Evolutionary conservation across 2,113 vertebrate species (phyloP).

Genomic region (Fregata magnificens): DNA sequence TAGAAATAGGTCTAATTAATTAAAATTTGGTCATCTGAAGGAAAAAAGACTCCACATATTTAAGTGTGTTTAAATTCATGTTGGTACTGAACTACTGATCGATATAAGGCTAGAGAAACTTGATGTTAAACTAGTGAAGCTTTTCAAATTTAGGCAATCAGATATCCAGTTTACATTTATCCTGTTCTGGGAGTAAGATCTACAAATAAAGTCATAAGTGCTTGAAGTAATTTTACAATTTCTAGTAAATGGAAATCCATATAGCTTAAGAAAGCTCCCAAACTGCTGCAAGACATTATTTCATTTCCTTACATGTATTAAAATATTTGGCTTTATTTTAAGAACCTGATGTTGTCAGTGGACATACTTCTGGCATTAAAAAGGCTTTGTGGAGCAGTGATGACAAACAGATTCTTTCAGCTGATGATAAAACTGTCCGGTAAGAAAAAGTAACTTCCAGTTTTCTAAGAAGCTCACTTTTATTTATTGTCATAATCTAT

Average conservation of each 20-base stretch:
- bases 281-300: background rate
- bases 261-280: background rate
- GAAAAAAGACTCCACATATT: background rate
- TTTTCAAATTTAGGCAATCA: background rate
- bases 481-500: background rate
- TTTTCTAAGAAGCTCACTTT: background rate
- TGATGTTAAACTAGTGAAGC: background rate
- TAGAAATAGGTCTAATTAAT: background rate
- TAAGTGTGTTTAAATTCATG: background rate
- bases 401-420: constrained; percentile 93
- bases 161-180: background rate
- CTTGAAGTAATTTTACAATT: background rate
- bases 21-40: background rate
- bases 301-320: background rate
- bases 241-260: background rate
- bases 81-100: background rate
- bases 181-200: background rate
- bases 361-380: constrained; percentile 94
- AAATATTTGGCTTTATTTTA: constrained; percentile 8
- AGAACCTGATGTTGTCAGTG: constrained; percentile 91
- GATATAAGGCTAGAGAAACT: background rate
- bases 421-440: constrained; percentile 97
- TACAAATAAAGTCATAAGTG: background rate
- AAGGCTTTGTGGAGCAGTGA: constrained; percentile 95
- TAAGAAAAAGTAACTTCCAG: constrained; percentile 57